These are phyloP conservation scores for Vanessa atalanta DNA, from an alignment of 1,140 invertebrate genomes.

Conservation along the genomic window DNA sequence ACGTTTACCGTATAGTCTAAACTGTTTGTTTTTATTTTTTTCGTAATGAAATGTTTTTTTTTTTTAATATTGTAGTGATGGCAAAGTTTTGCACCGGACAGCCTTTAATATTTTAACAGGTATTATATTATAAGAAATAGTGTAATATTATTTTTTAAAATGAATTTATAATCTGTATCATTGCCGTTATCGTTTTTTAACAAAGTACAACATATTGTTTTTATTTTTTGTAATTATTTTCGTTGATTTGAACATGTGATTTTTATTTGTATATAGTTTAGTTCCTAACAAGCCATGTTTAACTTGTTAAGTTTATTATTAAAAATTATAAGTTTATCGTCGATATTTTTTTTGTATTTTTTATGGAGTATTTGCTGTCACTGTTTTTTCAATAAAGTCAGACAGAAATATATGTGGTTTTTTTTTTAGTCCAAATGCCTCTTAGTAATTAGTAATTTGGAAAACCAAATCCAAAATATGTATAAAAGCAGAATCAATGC, in stretches of 20 bases:
- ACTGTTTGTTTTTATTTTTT: background rate
- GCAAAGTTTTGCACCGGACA: too few relatives aligned
- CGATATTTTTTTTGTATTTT: conserved; percentile 36
- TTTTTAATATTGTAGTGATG: too few relatives aligned
- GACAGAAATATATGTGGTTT: conserved; percentile 29
- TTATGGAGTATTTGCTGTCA: conserved; percentile 37
- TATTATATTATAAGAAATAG: background rate
- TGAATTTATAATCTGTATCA: conserved; percentile 30
- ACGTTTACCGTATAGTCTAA: background rate
- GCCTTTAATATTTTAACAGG: background rate
- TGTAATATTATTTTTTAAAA: background rate
- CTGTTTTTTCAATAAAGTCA: conserved; percentile 44
- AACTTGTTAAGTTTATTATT: conserved; percentile 60
- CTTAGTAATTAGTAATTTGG: too few relatives aligned
- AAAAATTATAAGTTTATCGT: conserved; percentile 40
- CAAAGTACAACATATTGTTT: conserved; percentile 51
- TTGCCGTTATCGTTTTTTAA: conserved; percentile 28
- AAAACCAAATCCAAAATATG: too few relatives aligned
- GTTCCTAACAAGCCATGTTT: conserved; percentile 60
- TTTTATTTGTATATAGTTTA: conserved; percentile 58
- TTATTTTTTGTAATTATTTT: conserved; percentile 44
- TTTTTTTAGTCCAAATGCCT: background rate
- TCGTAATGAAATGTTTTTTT: too few relatives aligned
- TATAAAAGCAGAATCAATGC: too few relatives aligned
- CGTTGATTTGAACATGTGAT: conserved; percentile 50